Percentiles rank a stretch among this genome's conserved stretches.
Conservation (phyloP, 2,888 invertebrate genomes). For the Brachyopa scutellaris region DNA sequence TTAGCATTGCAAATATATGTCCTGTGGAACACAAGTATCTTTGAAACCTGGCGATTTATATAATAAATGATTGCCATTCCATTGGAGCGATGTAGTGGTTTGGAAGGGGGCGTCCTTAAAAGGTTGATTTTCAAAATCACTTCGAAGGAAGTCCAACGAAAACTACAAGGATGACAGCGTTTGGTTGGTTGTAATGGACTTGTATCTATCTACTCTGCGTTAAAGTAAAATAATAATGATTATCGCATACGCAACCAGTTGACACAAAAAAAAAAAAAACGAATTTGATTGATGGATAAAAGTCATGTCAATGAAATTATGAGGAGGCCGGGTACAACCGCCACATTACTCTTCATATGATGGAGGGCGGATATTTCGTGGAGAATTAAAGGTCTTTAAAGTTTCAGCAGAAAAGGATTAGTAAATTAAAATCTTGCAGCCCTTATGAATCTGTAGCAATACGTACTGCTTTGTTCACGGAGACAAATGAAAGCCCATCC, state of each 20-base stretch:
- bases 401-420: slow-evolving; percentile 15
- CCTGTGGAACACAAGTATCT: background rate
- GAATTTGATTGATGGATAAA: slow-evolving; percentile 59
- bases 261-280: slow-evolving; percentile 21
- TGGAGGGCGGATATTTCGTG: too few species aligned
- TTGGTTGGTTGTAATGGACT: slow-evolving; percentile 31
- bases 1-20: background rate
- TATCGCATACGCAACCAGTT: slow-evolving; percentile 57
- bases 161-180: slow-evolving; percentile 19
- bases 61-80: slow-evolving; percentile 53
- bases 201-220: slow-evolving; percentile 30
- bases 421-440: slow-evolving; percentile 2
- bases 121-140: background rate
- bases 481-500: slow-evolving; percentile 43
- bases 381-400: background rate
- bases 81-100: background rate
- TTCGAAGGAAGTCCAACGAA: background rate
- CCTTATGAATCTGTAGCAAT: too few species aligned
- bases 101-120: background rate
- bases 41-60: slow-evolving; percentile 12
- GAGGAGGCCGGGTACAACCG: background rate
- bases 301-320: slow-evolving; percentile 4
- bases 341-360: background rate
- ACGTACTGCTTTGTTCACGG: slow-evolving; percentile 2
- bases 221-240: slow-evolving; percentile 47